Evolutionary conservation across 2,113 vertebrate genomes (phyloP), one percentile per base, ranked within the genome.

Genomic region (Labeo catla): DNA sequence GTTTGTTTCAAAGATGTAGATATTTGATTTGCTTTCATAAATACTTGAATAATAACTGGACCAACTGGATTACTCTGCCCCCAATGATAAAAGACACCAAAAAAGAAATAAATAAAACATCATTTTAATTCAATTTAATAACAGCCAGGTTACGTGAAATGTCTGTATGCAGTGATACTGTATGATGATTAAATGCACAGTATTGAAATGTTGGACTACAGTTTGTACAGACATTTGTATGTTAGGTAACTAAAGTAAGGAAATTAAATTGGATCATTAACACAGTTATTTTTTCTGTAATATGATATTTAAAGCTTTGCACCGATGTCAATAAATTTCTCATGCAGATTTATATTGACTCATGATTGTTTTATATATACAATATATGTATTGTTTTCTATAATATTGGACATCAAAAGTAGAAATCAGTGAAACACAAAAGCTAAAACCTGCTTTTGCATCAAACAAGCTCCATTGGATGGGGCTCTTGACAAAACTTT

Each of bases 201-300:
- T 49, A 43, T 45, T 49, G 1, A 49, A 74, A 65, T 50, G 28
- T 59, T 84, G 50, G 39, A 65, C 66, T n/a, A n/a, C 34, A 59
- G 34, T n/a, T 80, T 81, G 21, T 7, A n/a, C n/a, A n/a, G 57
- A 84, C 50, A 76, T 84, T 83, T 90, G 84, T 85, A 90, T 85
- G 83, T 84, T 86, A 80, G 57, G 23, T 23, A n/a, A 49, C 78
- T 21, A 16, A 79, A 54, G 3, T 7, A 45, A 43, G 54, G 23
- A 66, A 49, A 54, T 65, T 5, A 28, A 21, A 47, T 87, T 72
- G 39, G 43, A 13, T 83, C 68, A 82, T 45, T 34, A 23, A 36
- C 16, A 12, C 6, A n/a, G n/a, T n/a, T n/a, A n/a, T n/a, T n/a
- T 82, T 72, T 89, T 72, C 76, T 77, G 6, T 4, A 80, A 72